Conservation (phyloP, 1,140 invertebrate genomes). For the Neodiprion lecontei region DNA sequence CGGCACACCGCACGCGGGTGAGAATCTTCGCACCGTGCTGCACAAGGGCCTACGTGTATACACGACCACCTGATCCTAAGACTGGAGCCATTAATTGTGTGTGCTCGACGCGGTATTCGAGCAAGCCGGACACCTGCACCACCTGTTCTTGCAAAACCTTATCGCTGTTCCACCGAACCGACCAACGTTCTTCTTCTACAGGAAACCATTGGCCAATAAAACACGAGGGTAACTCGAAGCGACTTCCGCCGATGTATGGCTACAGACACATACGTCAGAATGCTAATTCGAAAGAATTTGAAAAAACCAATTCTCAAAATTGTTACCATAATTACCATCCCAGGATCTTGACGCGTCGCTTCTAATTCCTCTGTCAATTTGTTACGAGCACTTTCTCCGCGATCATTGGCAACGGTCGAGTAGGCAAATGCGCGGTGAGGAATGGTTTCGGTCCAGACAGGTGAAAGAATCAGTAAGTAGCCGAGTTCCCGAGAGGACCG, state of each 20-base stretch:
- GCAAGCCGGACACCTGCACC: constrained; percentile 61
- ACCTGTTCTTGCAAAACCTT: constrained; percentile 64
- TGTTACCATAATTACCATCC: too few relatives aligned
- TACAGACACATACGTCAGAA: not conserved
- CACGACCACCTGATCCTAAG: constrained; percentile 52
- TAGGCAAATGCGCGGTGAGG: too few relatives aligned
- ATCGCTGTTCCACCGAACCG: constrained; percentile 37
- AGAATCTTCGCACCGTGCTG: not conserved
- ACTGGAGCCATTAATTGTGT: constrained; percentile 57
- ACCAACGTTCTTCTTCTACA: not conserved
- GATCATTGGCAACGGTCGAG: too few relatives aligned
- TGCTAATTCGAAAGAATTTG: too few relatives aligned
- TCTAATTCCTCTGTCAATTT: too few relatives aligned
- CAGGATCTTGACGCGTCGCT: too few relatives aligned
- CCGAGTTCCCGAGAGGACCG: too few relatives aligned
- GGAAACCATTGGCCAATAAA: not conserved
- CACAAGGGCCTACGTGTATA: not conserved
- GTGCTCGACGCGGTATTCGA: constrained; percentile 57
- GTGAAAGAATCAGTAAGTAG: too few relatives aligned
- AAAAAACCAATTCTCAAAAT: too few relatives aligned
- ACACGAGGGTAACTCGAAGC: not conserved
- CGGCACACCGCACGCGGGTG: constrained; percentile 29
- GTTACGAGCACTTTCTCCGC: too few relatives aligned
- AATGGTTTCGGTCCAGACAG: too few relatives aligned
- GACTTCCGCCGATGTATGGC: not conserved